Evolutionary conservation across 2,113 vertebrate genomes (phyloP).

Genomic region (Lucifuga dentata): DNA sequence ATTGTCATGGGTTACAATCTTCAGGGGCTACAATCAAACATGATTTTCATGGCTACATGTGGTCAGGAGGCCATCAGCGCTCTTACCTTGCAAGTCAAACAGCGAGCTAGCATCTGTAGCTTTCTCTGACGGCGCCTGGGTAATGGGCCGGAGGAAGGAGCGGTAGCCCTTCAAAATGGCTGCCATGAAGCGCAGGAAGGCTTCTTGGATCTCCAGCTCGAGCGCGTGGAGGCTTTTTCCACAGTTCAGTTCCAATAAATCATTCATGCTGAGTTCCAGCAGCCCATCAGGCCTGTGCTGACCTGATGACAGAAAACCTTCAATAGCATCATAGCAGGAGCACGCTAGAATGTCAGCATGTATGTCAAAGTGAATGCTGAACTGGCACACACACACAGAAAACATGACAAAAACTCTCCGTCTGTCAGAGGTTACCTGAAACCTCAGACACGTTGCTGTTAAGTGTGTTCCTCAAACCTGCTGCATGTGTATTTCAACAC

Average conservation of each 20-base stretch:
- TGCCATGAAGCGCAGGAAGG: slow-evolving; percentile 97
- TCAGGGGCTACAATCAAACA: no score
- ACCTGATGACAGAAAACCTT: slow-evolving; percentile 80
- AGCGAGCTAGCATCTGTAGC: slow-evolving; percentile 97
- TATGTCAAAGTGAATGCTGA: no score
- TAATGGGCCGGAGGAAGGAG: slow-evolving; percentile 94
- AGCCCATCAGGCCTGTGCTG: slow-evolving; percentile 91
- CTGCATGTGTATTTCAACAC: no score
- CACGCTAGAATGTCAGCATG: no score
- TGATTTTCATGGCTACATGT: not conserved
- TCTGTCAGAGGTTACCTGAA: no score
- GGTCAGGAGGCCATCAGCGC: not conserved
- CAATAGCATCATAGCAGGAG: not conserved
- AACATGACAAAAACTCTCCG: no score
- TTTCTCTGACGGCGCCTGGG: slow-evolving; percentile 96
- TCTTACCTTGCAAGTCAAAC: slow-evolving; percentile 95
- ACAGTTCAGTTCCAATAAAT: slow-evolving; percentile 88
- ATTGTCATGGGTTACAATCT: no score
- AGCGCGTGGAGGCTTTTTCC: slow-evolving; percentile 90
- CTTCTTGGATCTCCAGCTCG: slow-evolving; percentile 98
- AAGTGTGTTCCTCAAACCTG: no score
- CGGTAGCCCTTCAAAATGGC: slow-evolving; percentile 97
- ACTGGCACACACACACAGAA: no score
- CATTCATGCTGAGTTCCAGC: slow-evolving; percentile 91
- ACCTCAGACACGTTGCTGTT: no score